Conservation (phyloP, 2,113 vertebrate genomes). For the Callorhinus ursinus region DNA sequence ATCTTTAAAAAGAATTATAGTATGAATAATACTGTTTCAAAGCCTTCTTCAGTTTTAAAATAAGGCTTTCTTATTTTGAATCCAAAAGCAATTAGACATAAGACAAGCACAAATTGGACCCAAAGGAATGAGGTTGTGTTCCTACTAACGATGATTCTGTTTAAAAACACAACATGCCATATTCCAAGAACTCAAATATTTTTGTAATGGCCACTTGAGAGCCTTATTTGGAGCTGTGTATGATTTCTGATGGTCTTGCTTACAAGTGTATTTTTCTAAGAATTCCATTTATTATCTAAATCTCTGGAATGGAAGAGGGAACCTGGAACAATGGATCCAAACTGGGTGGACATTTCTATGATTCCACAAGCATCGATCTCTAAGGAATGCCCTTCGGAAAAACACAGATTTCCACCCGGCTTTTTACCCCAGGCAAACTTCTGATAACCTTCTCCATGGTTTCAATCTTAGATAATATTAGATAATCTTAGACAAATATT, state of each 20-base stretch:
- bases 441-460: not conserved
- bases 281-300: conserved; percentile 55
- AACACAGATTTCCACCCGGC: not conserved
- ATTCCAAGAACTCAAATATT: conserved; percentile 59
- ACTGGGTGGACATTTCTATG: not conserved
- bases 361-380: not conserved
- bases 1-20: not conserved
- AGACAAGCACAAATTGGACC: conserved; percentile 38
- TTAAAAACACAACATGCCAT: conserved; percentile 37
- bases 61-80: conserved; percentile 49
- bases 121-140: conserved; percentile 52
- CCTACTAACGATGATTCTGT: conserved; percentile 35
- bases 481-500: not conserved
- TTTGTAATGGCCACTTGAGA: conserved; percentile 54
- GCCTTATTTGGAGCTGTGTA: conserved; percentile 32
- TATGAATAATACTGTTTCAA: conserved; percentile 44
- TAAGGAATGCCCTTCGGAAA: not conserved
- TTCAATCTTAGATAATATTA: not conserved
- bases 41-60: conserved; percentile 41
- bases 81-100: conserved; percentile 46
- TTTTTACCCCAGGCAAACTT: not conserved
- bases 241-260: conserved; percentile 43
- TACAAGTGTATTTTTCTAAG: conserved; percentile 39
- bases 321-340: not conserved
- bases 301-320: conserved; percentile 9